Evolutionary conservation across 2,797 vertebrate genomes (phyloP).

Genomic region (Acanthis flammea): DNA sequence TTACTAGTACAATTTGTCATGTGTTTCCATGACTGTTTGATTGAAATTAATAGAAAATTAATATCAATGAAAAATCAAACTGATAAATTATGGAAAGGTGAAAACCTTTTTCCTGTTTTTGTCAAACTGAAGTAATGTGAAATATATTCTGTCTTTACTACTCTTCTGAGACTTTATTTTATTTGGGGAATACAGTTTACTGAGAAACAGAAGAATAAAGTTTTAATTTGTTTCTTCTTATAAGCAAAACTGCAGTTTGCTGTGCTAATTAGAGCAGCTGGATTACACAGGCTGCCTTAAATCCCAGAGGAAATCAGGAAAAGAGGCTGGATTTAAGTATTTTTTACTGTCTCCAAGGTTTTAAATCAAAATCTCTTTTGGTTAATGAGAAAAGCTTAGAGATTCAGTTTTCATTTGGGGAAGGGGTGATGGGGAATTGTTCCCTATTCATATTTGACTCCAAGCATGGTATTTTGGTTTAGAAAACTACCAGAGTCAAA

Average conservation of each 20-base stretch:
- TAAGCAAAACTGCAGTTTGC: conserved; percentile 46
- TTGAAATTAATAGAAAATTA: not conserved
- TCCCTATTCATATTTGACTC: not conserved
- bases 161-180: not conserved
- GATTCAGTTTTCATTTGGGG: not conserved
- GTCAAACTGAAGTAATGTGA: not conserved
- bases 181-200: not conserved
- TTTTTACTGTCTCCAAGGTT: conserved; percentile 17
- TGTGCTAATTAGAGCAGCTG: conserved; percentile 61
- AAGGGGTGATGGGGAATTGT: not conserved
- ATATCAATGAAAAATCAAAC: not conserved
- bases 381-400: conserved; percentile 26
- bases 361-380: conserved; percentile 30
- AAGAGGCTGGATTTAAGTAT: conserved; percentile 27
- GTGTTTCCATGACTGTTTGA: not conserved
- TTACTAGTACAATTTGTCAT: not conserved
- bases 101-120: not conserved
- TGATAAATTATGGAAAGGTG: not conserved
- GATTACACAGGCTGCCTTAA: conserved; percentile 24
- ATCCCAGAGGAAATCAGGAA: conserved; percentile 35
- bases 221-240: conserved; percentile 26
- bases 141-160: not conserved
- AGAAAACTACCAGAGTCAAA: not conserved
- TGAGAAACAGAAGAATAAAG: not conserved
- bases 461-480: not conserved